A percentile compares a stretch with the other conserved stretches of the same genome.
phyloP scores from a whole-genome alignment of 2,888 invertebrate species.

The Drosophila neonasuta region DNA sequence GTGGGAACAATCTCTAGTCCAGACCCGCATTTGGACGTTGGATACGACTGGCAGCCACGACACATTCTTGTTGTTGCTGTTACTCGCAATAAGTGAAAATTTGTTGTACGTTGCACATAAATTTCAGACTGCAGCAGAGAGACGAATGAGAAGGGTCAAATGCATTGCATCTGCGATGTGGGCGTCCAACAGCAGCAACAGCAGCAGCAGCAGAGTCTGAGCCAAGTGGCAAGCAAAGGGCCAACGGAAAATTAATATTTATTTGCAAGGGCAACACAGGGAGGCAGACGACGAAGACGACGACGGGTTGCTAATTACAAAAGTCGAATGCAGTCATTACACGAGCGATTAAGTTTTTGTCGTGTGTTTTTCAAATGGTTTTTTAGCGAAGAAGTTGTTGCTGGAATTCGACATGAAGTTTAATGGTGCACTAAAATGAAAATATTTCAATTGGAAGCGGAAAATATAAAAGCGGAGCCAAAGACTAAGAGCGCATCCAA shows the following conservation, averaged over 20 bases:
- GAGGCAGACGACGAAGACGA: conserved; percentile 7
- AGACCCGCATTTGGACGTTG: conserved; percentile 27
- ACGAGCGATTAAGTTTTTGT: conserved; percentile 76
- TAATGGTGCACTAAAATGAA: conserved; percentile 55
- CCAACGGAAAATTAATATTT: conserved; percentile 73
- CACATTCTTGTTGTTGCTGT: conserved; percentile 54
- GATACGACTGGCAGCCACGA: conserved; percentile 52
- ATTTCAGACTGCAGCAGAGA: conserved; percentile 49
- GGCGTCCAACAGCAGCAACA: not conserved
- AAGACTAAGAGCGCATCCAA: conserved; percentile 10
- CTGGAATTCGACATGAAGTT: conserved; percentile 42
- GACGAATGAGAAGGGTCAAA: not conserved
- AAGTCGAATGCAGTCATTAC: conserved; percentile 79
- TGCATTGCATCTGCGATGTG: conserved; percentile 1
- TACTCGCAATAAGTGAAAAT: conserved; percentile 74
- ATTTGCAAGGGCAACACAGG: conserved; percentile 38
- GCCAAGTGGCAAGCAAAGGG: conserved; percentile 20
- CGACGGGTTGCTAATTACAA: conserved; percentile 71
- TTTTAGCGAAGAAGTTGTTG: not conserved
- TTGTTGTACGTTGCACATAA: conserved; percentile 77
- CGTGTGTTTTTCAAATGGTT: conserved; percentile 58
- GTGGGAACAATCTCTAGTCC: not conserved
- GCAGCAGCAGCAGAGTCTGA: not conserved
- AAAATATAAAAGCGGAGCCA: conserved; percentile 4
- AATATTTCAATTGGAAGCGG: conserved; percentile 44